Base-by-base conservation (phyloP, 2,797 vertebrate genomes). In the Erpetoichthys calabaricus region DNA sequence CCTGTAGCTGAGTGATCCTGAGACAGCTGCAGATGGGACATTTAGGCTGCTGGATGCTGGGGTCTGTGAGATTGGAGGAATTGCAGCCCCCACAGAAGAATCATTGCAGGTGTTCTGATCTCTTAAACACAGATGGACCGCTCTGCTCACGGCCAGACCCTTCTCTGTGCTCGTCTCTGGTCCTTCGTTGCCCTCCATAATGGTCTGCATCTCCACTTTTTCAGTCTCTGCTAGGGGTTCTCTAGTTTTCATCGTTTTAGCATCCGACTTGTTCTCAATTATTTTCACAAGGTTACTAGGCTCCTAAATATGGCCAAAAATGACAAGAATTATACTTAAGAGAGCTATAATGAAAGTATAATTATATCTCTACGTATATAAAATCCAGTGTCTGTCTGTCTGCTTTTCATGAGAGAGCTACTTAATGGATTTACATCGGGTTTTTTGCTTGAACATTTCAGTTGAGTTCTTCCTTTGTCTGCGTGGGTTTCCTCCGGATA, bases 41-140 rank as follows among this genome's bases (percentile, higher is more conserved):
- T 56, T 60, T n/a, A 66, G 45, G 60, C 55, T 71, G 5, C 66
- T 60, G 44, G 73, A 62, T 56, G 79, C 73, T 61, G 75, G 65
- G 47, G 60, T 80, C 55, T 70, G 75, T 7, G 3, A 59, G 51
- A 86, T 81, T 6, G 76, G 78, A 57, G 84, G 84, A 44, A 87
- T 84, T 1, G 72, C 41, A 5, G 51, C 61, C 25, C 59, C 9
- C 44, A 56, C 67, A 45, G 1, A 60, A 43, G 44, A 53, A 47
- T 80, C 76, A 61, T 73, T 7, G 1, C 25, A 62, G 58, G 65
- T 72, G 60, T 61, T 70, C 55, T 68, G 64, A 3, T 81, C 77
- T 61, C 68, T 74, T 5, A 75, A 60, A 58, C 65, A 60, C 4
- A 73, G 75, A 64, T 79, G 63, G 59, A 67, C 65, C 4, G 59